A percentile compares a stretch with the other conserved stretches of the same genome.
These are phyloP conservation scores for Gastracanthus pulcherrimus DNA, from an alignment of 2,888 invertebrate genomes.

Conservation along the genomic window DNA sequence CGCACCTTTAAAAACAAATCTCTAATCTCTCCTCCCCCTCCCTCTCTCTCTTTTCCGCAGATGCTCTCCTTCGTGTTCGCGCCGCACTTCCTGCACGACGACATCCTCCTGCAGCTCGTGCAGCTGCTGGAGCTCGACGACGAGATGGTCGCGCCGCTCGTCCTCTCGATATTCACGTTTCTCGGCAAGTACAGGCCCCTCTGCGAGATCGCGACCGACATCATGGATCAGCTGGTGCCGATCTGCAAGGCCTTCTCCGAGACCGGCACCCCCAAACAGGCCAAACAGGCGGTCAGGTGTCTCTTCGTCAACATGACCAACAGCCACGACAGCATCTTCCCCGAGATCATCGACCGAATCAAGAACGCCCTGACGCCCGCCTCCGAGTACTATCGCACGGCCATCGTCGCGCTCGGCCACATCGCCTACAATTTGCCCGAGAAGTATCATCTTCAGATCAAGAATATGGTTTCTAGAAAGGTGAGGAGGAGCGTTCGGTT, in stretches of 20 bases:
- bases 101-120: conserved; percentile 88
- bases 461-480: conserved; percentile 95
- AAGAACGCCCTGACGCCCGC: conserved; percentile 86
- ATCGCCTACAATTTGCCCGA: conserved; percentile 95
- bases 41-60: conserved; percentile 75
- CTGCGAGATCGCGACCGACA: conserved; percentile 86
- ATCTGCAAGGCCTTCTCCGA: conserved; percentile 93
- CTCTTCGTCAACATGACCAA: conserved; percentile 89
- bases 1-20: background rate
- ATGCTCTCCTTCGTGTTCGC: conserved; percentile 96
- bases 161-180: conserved; percentile 91
- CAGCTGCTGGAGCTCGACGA: conserved; percentile 90
- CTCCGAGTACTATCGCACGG: conserved; percentile 92
- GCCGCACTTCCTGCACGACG: conserved; percentile 92
- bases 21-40: no score
- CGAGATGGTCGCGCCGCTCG: conserved; percentile 88
- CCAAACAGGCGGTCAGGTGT: conserved; percentile 97
- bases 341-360: conserved; percentile 89
- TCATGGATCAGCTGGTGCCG: conserved; percentile 89
- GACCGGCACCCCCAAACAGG: conserved; percentile 95
- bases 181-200: conserved; percentile 92
- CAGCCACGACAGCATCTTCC: conserved; percentile 87
- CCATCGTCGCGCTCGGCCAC: conserved; percentile 96
- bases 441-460: conserved; percentile 92
- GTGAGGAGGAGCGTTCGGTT: conserved; percentile 79